A percentile compares a stretch with the other conserved stretches of the same genome.
These are phyloP conservation scores for Heliangelus exortis DNA, from an alignment of 2,797 vertebrate species.

Conservation along the genomic window DNA sequence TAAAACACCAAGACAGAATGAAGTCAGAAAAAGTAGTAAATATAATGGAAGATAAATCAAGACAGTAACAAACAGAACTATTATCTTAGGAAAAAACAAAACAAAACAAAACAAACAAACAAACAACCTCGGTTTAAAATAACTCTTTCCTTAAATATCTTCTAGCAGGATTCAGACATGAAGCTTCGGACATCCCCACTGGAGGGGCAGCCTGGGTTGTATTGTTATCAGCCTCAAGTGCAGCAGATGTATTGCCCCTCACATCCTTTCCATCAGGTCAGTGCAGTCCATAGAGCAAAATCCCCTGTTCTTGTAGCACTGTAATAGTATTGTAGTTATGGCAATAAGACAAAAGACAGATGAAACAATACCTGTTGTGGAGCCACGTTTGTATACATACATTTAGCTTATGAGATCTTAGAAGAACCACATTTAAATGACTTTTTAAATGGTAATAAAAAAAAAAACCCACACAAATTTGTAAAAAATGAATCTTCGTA, in stretches of 20 bases:
- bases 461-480: no score
- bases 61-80: neutral
- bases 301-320: neutral
- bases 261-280: constrained; percentile 86
- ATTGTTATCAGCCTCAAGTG: constrained; percentile 82
- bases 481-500: neutral
- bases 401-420: neutral
- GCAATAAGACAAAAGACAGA: neutral
- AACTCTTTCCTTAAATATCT: neutral
- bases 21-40: neutral
- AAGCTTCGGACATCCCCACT: constrained; percentile 75
- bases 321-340: rapidly evolving
- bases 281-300: neutral
- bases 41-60: rapidly evolving
- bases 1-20: neutral
- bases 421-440: neutral
- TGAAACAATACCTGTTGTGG: neutral
- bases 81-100: neutral
- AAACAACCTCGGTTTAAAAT: neutral
- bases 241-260: constrained; percentile 83
- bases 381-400: neutral
- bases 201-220: constrained; percentile 75
- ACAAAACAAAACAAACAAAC: no score
- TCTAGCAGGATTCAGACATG: constrained; percentile 73
- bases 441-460: neutral